These are phyloP conservation scores for Trimorus sp. DNA, from an alignment of 2,888 invertebrate species.

Conservation along the genomic window DNA sequence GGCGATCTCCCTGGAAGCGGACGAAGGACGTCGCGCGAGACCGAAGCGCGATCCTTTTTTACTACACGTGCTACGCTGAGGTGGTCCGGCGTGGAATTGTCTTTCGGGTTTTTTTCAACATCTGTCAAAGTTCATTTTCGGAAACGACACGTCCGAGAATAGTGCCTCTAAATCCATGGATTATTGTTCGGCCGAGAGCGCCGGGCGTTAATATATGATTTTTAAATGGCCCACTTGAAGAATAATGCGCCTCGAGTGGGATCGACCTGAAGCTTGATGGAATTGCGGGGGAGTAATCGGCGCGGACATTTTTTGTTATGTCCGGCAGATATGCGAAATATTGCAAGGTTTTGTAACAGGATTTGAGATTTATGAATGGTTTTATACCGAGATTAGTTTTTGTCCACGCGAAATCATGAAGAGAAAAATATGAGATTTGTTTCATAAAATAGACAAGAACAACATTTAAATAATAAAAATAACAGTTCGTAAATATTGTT, in stretches of 20 bases:
- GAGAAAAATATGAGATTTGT: no score
- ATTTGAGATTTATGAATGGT: no score
- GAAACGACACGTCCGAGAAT: conserved; percentile 41
- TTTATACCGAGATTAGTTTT: no score
- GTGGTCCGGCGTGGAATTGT: conserved; percentile 54
- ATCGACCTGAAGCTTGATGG: no score
- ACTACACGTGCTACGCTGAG: conserved; percentile 54
- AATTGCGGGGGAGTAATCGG: no score
- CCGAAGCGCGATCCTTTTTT: conserved; percentile 47
- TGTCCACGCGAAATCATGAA: no score
- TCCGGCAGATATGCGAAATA: no score
- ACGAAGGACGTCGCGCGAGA: conserved; percentile 54
- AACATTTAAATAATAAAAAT: no score
- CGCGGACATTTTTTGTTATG: no score
- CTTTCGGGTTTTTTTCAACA: conserved; percentile 39
- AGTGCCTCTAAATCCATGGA: conserved; percentile 55
- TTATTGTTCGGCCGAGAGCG: conserved; percentile 37
- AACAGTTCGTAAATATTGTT: no score
- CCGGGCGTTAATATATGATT: conserved; percentile 38
- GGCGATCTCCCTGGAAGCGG: conserved; percentile 63
- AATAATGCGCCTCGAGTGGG: conserved; percentile 16
- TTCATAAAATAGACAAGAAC: no score
- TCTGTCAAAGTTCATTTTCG: conserved; percentile 62
- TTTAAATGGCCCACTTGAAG: conserved; percentile 55
- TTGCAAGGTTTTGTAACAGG: no score